These are phyloP conservation scores for Sebastes kiyomatsui DNA, from an alignment of 2,797 vertebrate genomes.

Conservation along the genomic window DNA sequence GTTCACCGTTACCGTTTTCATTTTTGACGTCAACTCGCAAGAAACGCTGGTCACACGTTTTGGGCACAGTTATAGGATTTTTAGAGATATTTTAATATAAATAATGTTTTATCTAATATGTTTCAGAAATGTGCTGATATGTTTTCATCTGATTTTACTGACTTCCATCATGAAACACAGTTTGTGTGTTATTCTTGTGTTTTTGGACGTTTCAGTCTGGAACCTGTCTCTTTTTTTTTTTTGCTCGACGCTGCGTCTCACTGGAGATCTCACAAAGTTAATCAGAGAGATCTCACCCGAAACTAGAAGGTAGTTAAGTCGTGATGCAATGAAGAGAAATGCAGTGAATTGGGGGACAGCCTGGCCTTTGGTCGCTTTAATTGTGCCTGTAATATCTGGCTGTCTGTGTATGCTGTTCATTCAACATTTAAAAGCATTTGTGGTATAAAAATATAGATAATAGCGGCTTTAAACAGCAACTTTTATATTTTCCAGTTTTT, in stretches of 20 bases:
- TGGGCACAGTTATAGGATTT: conserved; percentile 36
- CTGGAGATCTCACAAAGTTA: not conserved
- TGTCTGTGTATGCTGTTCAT: not conserved
- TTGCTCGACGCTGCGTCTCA: not conserved
- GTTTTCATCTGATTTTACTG: conserved; percentile 45
- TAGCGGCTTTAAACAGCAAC: not conserved
- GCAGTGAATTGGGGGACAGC: not conserved
- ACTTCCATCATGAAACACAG: conserved; percentile 11
- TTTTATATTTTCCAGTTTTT: not conserved
- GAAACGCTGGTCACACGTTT: conserved; percentile 48
- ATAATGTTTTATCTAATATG: conserved; percentile 69
- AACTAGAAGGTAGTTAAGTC: not conserved
- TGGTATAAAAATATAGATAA: not conserved
- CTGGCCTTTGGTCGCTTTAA: not conserved
- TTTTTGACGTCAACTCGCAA: conserved; percentile 42
- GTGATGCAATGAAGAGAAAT: conserved; percentile 4
- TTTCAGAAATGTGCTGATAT: conserved; percentile 58
- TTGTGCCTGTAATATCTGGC: not conserved
- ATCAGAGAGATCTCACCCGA: not conserved
- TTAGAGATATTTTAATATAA: conserved; percentile 71
- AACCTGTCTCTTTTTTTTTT: not conserved
- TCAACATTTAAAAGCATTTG: not conserved
- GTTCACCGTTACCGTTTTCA: conserved; percentile 25
- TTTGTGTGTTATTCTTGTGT: conserved; percentile 24
- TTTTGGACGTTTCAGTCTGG: conserved; percentile 43